Base-by-base conservation (phyloP, 2,113 vertebrate species). In the Colius striatus region DNA sequence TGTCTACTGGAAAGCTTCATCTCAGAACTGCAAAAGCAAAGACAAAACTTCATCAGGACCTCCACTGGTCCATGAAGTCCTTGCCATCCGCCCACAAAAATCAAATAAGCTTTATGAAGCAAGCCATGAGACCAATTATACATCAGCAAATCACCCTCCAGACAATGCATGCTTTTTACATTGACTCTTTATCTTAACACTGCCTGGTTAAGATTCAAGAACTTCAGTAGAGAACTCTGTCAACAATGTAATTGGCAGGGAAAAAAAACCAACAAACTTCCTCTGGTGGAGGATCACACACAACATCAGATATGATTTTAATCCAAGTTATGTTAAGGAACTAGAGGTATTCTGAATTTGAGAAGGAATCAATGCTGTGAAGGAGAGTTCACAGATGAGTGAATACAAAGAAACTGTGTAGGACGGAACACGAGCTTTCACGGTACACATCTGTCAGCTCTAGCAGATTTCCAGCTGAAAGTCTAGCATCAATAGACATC, bases 391-490 rank as follows among this genome's bases (percentile, higher is more conserved):
- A 66, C 45, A 89, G 73, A 61, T 25, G 29, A 81, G 26, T 16
- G 58, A 50, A 30, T 53, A 79, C 58, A 82, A 84, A 92, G 66
- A 60, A 87, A 47, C 18, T n/a, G 38, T 10, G 43, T 65, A 66
- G 80, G 83, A 92, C 81, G 73, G 43, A 93, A 63, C 53, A 75
- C n/a, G 84, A 78, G 36, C 22, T 72, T 60, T 47, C 88, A 85
- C 25, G 67, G 61, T 43, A 74, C 32, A 84, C 43, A 50, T 73
- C 83, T 93, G 71, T 66, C 90, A 94, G 75, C 79, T 88, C 72
- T 43, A 32, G 43, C 88, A 93, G 50, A 77, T 27, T 80, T 72
- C 50, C 55, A 94, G 58, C 57, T 79, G 68, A 19, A 87, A 84
- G 78, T 85, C 29, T 16, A 87, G 50, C 41, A 73, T 30, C 75